phyloP scores from a whole-genome alignment of 2,888 invertebrate species.

The Dusona sp. region DNA sequence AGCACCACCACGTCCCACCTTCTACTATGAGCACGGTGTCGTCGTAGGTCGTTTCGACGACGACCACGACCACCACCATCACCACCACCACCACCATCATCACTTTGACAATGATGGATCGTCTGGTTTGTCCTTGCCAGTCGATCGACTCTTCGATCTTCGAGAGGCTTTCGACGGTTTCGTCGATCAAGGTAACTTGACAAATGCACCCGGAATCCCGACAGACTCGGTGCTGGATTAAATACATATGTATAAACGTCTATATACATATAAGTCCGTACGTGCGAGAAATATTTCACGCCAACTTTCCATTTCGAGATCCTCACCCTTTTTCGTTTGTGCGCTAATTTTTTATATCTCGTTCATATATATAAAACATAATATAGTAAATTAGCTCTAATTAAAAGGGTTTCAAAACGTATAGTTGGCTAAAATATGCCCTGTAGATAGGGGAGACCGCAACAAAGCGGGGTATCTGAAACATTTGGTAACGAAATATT shows the following conservation, averaged over 20 bases:
- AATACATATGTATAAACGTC: background rate
- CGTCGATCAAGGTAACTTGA: conserved; percentile 87
- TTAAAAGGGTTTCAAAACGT: background rate
- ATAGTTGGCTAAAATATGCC: background rate
- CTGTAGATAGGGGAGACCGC: background rate
- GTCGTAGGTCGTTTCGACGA: conserved; percentile 86
- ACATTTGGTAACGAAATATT: background rate
- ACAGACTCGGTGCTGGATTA: background rate
- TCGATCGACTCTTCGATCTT: conserved; percentile 88
- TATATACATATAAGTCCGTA: background rate
- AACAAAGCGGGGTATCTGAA: background rate
- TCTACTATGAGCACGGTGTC: conserved; percentile 84
- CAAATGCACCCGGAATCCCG: conserved; percentile 80
- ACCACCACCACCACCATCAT: conserved; percentile 83
- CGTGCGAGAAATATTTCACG: background rate
- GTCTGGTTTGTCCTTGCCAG: conserved; percentile 82
- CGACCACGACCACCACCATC: conserved; percentile 78
- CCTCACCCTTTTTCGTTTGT: too few relatives aligned
- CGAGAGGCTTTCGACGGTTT: conserved; percentile 88
- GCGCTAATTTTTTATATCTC: too few relatives aligned
- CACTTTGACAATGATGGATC: conserved; percentile 71
- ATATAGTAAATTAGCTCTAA: too few relatives aligned
- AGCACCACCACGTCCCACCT: conserved; percentile 83
- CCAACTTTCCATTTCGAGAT: background rate
- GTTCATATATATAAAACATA: too few relatives aligned